Percentiles rank a stretch among this genome's conserved stretches.
These are phyloP conservation scores for Macroramphosus scolopax DNA, from an alignment of 2,797 vertebrate species.

Conservation along the genomic window DNA sequence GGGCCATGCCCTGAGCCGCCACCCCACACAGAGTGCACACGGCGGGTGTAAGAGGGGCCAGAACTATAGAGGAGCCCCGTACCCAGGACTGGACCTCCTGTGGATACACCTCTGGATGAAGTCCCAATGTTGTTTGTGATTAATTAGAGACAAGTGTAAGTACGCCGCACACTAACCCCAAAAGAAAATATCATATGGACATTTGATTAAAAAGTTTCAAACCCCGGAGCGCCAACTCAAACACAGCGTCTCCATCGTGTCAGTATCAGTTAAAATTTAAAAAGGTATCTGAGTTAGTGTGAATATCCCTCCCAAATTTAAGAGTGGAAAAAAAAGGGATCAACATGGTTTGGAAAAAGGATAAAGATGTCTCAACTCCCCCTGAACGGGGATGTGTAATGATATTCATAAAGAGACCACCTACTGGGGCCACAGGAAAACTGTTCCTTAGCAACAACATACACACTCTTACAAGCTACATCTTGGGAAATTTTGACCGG, in stretches of 20 bases:
- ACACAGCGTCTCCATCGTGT: too few relatives aligned
- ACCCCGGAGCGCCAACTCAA: too few relatives aligned
- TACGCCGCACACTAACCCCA: too few relatives aligned
- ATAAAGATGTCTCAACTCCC: slow-evolving; percentile 64
- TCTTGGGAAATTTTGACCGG: slow-evolving; percentile 76
- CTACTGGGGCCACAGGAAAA: slow-evolving; percentile 68
- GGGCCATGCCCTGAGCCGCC: slow-evolving; percentile 79
- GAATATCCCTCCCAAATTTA: slow-evolving; percentile 29
- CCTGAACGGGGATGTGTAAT: slow-evolving; percentile 71
- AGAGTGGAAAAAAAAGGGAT: slow-evolving; percentile 42
- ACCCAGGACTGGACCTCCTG: slow-evolving; percentile 61
- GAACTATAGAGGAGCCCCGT: slow-evolving; percentile 55
- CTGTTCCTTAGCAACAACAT: slow-evolving; percentile 81
- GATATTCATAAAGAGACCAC: slow-evolving; percentile 79
- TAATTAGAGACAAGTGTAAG: slow-evolving; percentile 61
- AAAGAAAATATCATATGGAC: slow-evolving; percentile 5
- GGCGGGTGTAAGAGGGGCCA: slow-evolving; percentile 57
- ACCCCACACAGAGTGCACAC: slow-evolving; percentile 73
- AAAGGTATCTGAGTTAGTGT: slow-evolving; percentile 20
- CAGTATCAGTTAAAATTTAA: slow-evolving; percentile 9
- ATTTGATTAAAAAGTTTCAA: slow-evolving; percentile 25
- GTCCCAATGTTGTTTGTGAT: slow-evolving; percentile 71
- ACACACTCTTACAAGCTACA: slow-evolving; percentile 67
- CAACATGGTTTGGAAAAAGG: slow-evolving; percentile 57
- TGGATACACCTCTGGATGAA: slow-evolving; percentile 72